phyloP scores from a whole-genome alignment of 2,888 invertebrate species.

The Pachymerium ferrugineum region DNA sequence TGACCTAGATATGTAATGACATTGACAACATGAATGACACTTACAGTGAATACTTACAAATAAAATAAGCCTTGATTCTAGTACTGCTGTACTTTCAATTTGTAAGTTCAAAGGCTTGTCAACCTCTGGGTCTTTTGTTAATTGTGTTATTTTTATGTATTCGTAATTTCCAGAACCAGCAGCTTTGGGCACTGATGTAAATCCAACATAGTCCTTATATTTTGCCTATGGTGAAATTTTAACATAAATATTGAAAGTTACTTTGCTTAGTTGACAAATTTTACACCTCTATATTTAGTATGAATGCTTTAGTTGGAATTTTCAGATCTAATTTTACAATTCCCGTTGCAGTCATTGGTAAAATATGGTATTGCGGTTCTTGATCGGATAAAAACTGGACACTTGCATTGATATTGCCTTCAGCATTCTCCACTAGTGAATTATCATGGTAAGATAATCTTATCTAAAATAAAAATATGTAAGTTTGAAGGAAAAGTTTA shows the following conservation, averaged over 20 bases:
- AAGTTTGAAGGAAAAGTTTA: background rate
- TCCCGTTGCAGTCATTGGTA: background rate
- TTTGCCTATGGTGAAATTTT: background rate
- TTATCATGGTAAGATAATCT: background rate
- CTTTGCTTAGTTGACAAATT: too few relatives aligned
- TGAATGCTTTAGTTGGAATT: background rate
- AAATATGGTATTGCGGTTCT: background rate
- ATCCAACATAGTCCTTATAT: background rate
- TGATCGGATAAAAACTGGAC: background rate
- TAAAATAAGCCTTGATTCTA: background rate
- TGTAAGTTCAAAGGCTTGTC: background rate
- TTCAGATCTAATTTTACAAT: background rate
- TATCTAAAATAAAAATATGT: background rate
- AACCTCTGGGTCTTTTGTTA: background rate
- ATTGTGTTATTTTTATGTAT: background rate
- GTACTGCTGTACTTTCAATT: background rate
- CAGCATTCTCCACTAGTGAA: background rate
- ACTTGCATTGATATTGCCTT: background rate
- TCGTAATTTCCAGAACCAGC: background rate
- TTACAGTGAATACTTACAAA: background rate
- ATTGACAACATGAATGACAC: too few relatives aligned
- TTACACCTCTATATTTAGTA: background rate
- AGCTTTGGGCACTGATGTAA: background rate
- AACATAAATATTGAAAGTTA: background rate
- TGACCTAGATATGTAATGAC: slow-evolving; percentile 40